phyloP scores from a whole-genome alignment of 2,797 vertebrate species.

The Sus cebifrons region DNA sequence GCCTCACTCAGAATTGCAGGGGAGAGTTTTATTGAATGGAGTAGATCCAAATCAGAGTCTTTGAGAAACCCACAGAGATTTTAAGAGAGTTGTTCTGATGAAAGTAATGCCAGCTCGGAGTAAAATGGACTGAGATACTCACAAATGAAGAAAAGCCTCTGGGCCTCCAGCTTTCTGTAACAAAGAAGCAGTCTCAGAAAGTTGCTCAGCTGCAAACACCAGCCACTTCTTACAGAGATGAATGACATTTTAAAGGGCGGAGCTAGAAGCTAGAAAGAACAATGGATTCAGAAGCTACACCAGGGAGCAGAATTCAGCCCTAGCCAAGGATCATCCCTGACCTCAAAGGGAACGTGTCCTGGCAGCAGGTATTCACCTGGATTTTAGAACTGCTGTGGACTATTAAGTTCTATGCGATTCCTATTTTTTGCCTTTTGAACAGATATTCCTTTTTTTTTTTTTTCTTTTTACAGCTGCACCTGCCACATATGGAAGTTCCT shows the following conservation, averaged over 20 bases:
- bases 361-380: neutral
- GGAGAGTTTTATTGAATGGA: neutral
- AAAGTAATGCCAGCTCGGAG: neutral
- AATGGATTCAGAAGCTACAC: neutral
- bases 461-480: too few relatives aligned
- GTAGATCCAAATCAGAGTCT: conserved; percentile 29
- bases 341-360: neutral
- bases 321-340: neutral
- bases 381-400: neutral
- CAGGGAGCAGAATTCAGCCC: neutral
- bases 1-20: neutral
- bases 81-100: neutral
- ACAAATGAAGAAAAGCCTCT: conserved; percentile 24
- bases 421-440: neutral
- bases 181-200: neutral
- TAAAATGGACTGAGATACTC: conserved; percentile 4
- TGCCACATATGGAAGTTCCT: too few relatives aligned
- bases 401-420: neutral
- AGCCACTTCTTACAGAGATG: neutral
- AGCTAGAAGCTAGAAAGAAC: neutral
- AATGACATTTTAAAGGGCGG: neutral
- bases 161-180: neutral
- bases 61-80: conserved; percentile 25
- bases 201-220: neutral
- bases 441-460: neutral